Evolutionary conservation across 2,888 invertebrate species (phyloP), one percentile per base, ranked within the genome.

Genomic region (Tachina grossa): DNA sequence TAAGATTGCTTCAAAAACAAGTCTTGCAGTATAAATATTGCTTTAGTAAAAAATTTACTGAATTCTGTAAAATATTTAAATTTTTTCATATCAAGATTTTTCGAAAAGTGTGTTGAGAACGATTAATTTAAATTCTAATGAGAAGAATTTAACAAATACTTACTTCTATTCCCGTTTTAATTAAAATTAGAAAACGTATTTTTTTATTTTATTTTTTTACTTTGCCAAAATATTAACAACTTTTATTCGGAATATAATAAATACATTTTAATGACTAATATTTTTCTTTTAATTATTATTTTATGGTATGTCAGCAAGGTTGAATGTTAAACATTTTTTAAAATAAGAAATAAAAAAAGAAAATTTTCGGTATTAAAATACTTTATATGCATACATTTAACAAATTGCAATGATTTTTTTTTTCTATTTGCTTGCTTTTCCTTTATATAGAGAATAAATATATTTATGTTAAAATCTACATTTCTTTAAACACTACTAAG

Each of bases 141-240:
- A 31, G 5, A 1, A 31, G 6, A 31, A 31, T 31, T 31, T 31
- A 31, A 31, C 31, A 31, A 31, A 31, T 31, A 31, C 31, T 31
- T 31, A 31, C 31, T 31, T 31, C 5, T 0, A 31, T 31, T 31
- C 5, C 6, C 5, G 6, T 31, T 31, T 31, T 31, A 31, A 41
- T 9, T 16, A 11, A 61, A 61, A 68, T 68, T 11, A 31, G 39
- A 68, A 45, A 4, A 65, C 9, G 31, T 31, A 0, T 6, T 31
- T 6, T 16, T 49, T 11, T 43, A 22, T n/a, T n/a, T n/a, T n/a
- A 53, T 68, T 14, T 47, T 69, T 69, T 13, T 14, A 22, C 1
- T 57, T 84, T 68, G 61, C 68, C 77, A 86, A 86, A 79, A 86
- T 82, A 71, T 65, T 81, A 84, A 82, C 83, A 83, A 84, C 74